Base-by-base conservation (phyloP, 2,113 vertebrate genomes). In the Boleophthalmus pectinirostris region DNA sequence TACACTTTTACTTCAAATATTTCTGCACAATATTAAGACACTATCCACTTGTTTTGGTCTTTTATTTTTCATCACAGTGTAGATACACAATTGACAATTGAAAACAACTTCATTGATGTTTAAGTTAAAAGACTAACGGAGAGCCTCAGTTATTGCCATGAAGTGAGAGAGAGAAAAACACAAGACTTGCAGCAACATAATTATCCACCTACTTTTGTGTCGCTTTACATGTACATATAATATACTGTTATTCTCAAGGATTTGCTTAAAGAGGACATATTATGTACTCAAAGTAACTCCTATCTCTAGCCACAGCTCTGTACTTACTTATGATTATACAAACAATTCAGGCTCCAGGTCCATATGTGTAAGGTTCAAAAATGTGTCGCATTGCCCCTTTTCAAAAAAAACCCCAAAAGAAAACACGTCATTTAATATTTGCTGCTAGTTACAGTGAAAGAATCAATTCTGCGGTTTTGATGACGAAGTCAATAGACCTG, bases 1-100 rank as follows among this genome's bases (percentile, higher is more conserved):
- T 87, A 85, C 80, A 86, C 74, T 71, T 84, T 38, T 21, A 64
- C 65, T 69, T 71, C 80, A 85, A 83, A 80, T 76, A 79, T 87
- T 35, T 72, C 68, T 75, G 70, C 56, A 78, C 18, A 49, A 38
- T 56, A 56, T 15, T 53, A 53, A 53, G 20, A 53, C 6, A 80
- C 57, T 45, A 60, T 71, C 56, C 47, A 67, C 65, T 74, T 61
- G 25, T 72, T 49, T 63, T 47, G 15, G 66, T 60, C 51, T 67
- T 69, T 54, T 25, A 57, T 8, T 80, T 69, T 73, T 65, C 4
- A 54, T 73, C 14, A 49, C 33, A 21, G 45, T 24, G 65, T 1
- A 29, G 25, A 33, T 14, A 60, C 25, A 61, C 58, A 18, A 33
- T 16, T 61, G 18, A 61, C 58, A 18, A 33, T 16, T 61, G 18